Evolutionary conservation across 2,113 vertebrate genomes (phyloP), one percentile per base, ranked within the genome.

Genomic region (Narcine bancroftii): DNA sequence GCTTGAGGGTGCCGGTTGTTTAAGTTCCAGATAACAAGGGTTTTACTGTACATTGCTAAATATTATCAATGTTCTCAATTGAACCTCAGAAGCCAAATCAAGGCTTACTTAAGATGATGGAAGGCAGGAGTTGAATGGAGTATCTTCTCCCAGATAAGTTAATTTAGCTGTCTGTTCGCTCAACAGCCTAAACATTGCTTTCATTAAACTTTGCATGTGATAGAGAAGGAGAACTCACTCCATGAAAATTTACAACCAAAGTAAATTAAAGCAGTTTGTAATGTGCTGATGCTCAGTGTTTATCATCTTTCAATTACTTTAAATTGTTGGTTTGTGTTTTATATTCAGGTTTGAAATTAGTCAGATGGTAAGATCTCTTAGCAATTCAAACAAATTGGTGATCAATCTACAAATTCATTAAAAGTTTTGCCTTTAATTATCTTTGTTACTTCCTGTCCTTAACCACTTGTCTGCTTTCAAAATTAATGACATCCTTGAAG

Each of bases 221-320:
- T 7, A 60, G 0, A 60, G 56, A 60, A 5, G 4, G 56, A 15
- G 56, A n/a, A 60, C 9, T 15, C 9, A 60, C 29, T 0, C 45
- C 47, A 21, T 26, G 76, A 47, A 47, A 79, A 50, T 79, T 79
- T 47, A 83, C 47, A 11, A 7, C 47, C 29, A 33, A 50, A 83
- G 24, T 83, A 29, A 53, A 53, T 11, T 50, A 53, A 29, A 4
- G 47, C 24, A 33, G 45, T 83, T 53, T 83, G 24, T 26, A 53
- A 15, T 83, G 77, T 29, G 3, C 1, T 53, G 26, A 33, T 83
- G 26, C 29, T 53, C 4, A 26, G 45, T 29, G 0, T 33, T 53
- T 29, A 83, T 11, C 79, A 83, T 83, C 47, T 83, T 83, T 83
- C 29, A 53, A 83, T 33, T 53, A 53, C 79, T 33, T 85, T 87